A percentile compares a stretch with the other conserved stretches of the same genome.
Conservation (phyloP, 2,113 vertebrate genomes). For the Sinocyclocheilus rhinocerous region DNA sequence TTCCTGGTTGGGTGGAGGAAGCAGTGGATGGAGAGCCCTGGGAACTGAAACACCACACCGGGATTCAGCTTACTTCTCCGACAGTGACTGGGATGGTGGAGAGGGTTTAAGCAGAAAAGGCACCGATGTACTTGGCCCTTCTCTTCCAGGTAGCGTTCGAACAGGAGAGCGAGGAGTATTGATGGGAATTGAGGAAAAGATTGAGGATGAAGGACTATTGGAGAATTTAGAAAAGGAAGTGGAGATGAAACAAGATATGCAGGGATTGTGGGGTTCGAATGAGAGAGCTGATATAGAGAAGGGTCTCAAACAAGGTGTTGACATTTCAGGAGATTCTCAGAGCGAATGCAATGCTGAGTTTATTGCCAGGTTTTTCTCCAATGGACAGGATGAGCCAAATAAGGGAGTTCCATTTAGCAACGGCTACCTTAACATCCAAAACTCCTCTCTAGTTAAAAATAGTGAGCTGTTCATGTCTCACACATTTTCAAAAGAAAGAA, state of each 20-base stretch:
- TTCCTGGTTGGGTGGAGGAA: slow-evolving; percentile 72
- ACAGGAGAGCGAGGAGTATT: slow-evolving; percentile 69
- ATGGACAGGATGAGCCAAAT: slow-evolving; percentile 68
- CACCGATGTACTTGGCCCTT: slow-evolving; percentile 61
- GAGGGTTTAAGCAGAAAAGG: slow-evolving; percentile 73
- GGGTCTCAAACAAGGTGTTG: slow-evolving; percentile 21
- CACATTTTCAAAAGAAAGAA: slow-evolving; percentile 61
- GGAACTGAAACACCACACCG: slow-evolving; percentile 79
- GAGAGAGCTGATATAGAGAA: slow-evolving; percentile 18
- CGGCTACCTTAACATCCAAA: slow-evolving; percentile 57
- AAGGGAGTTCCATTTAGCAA: slow-evolving; percentile 59
- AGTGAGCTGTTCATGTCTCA: slow-evolving; percentile 61
- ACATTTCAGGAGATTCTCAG: slow-evolving; percentile 52
- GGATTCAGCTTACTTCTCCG: slow-evolving; percentile 86
- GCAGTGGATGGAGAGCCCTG: slow-evolving; percentile 77
- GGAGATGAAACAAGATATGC: slow-evolving; percentile 5
- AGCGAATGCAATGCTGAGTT: slow-evolving; percentile 66
- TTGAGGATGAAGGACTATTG: slow-evolving; percentile 69
- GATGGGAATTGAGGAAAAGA: slow-evolving; percentile 78
- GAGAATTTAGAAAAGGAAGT: slow-evolving; percentile 41
- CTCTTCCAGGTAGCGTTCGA: no score
- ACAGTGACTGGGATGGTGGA: slow-evolving; percentile 77
- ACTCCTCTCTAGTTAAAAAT: slow-evolving; percentile 50
- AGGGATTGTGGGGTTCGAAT: slow-evolving; percentile 27
- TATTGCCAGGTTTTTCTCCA: slow-evolving; percentile 71